A percentile compares a stretch with the other conserved stretches of the same genome.
These are phyloP conservation scores for Harmothoe impar DNA, from an alignment of 2,888 invertebrate genomes.

Conservation along the genomic window DNA sequence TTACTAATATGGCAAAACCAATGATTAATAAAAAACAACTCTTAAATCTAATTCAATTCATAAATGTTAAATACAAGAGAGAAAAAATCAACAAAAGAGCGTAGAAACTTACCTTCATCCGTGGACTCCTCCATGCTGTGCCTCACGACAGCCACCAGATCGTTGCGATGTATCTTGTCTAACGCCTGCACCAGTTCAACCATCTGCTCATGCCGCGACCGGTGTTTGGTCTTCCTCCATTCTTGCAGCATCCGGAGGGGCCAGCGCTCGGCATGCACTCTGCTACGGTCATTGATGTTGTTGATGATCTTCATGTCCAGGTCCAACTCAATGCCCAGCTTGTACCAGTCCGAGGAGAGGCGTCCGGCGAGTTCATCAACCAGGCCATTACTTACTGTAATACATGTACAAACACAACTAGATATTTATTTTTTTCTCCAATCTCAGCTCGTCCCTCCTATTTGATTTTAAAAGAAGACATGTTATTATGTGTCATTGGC, in stretches of 20 bases:
- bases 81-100: too few relatives aligned
- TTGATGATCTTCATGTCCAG: neutral
- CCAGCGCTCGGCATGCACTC: constrained; percentile 5
- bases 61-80: too few relatives aligned
- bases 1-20: too few relatives aligned
- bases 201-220: neutral
- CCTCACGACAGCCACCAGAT: neutral
- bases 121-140: too few relatives aligned
- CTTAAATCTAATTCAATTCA: too few relatives aligned
- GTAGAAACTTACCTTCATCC: too few relatives aligned
- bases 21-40: too few relatives aligned
- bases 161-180: neutral
- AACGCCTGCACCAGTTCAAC: neutral
- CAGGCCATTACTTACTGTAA: neutral
- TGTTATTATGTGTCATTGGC: too few relatives aligned
- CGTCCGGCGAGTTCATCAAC: neutral
- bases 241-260: neutral
- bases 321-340: constrained; percentile 4
- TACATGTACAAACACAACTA: too few relatives aligned
- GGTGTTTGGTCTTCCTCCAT: neutral
- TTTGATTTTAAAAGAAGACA: too few relatives aligned
- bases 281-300: neutral
- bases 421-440: too few relatives aligned
- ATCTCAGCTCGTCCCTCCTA: too few relatives aligned
- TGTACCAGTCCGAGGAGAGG: neutral